These are phyloP conservation scores for Philopotamus ludificatus DNA, from an alignment of 1,140 invertebrate genomes.

Conservation along the genomic window DNA sequence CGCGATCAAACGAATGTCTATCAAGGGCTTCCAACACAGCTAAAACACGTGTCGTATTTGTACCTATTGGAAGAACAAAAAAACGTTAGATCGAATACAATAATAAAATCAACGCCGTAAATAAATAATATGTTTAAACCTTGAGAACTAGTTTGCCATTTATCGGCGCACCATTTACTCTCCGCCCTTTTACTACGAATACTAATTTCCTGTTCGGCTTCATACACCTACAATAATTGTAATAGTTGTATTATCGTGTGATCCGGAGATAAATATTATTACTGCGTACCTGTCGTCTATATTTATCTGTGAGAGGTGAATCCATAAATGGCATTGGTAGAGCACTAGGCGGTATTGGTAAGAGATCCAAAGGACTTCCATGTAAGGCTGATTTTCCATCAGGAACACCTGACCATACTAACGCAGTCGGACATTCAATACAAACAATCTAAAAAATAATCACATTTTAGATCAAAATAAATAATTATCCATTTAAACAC, in stretches of 20 bases:
- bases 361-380: constrained; percentile 88
- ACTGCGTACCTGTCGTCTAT: constrained; percentile 48
- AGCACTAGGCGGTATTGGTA: constrained; percentile 84
- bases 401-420: constrained; percentile 90
- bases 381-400: constrained; percentile 77
- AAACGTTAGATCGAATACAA: neutral
- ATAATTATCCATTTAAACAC: too few relatives aligned
- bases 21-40: constrained; percentile 88
- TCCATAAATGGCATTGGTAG: constrained; percentile 81
- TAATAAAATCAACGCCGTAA: neutral
- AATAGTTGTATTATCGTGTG: constrained; percentile 2
- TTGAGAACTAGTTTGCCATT: constrained; percentile 87
- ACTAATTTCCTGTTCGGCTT: constrained; percentile 83
- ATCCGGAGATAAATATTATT: constrained; percentile 1
- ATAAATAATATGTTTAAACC: constrained; percentile 51
- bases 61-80: constrained; percentile 21
- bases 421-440: constrained; percentile 86
- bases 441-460: constrained; percentile 67
- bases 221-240: constrained; percentile 47
- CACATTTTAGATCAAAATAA: too few relatives aligned
- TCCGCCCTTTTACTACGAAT: constrained; percentile 85
- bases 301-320: constrained; percentile 48
- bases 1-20: constrained; percentile 87
- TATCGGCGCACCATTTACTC: constrained; percentile 93
- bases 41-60: constrained; percentile 74